Conservation (phyloP, 2,797 vertebrate species). For the Acrossocheilus fasciatus region DNA sequence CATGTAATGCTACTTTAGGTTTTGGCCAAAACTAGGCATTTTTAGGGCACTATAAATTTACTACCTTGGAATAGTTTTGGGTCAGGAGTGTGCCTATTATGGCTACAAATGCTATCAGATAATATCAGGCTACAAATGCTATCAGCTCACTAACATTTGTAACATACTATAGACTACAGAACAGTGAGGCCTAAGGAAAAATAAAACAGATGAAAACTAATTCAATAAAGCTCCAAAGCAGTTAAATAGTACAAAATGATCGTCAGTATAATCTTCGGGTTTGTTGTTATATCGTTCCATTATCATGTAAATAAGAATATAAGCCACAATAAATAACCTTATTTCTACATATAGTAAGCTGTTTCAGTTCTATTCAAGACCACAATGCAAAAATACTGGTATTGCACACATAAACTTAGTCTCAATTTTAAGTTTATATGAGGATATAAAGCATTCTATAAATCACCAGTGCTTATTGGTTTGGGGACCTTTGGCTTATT, state of each 20-base stretch:
- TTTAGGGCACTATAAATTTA: neutral
- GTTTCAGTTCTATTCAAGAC: neutral
- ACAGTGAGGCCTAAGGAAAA: neutral
- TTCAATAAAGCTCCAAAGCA: neutral
- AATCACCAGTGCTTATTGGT: neutral
- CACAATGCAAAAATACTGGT: neutral
- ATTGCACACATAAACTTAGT: neutral
- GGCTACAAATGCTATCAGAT: neutral
- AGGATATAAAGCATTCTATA: neutral
- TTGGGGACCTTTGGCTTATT: neutral
- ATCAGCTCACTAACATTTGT: neutral
- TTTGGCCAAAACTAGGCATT: neutral
- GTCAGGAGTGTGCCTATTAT: neutral
- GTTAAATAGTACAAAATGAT: neutral
- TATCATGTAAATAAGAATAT: neutral
- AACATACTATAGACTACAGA: neutral
- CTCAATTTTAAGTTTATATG: neutral
- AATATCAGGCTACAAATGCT: neutral
- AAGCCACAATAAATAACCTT: too few relatives aligned
- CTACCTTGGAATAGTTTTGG: neutral
- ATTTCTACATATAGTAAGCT: neutral
- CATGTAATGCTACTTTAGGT: neutral
- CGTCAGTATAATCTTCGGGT: neutral
- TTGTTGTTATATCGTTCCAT: neutral
- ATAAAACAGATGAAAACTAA: neutral